A percentile compares a stretch with the other conserved stretches of the same genome.
These are phyloP conservation scores for Myrmecophaga tridactyla DNA, from an alignment of 2,113 vertebrate genomes.

Conservation along the genomic window DNA sequence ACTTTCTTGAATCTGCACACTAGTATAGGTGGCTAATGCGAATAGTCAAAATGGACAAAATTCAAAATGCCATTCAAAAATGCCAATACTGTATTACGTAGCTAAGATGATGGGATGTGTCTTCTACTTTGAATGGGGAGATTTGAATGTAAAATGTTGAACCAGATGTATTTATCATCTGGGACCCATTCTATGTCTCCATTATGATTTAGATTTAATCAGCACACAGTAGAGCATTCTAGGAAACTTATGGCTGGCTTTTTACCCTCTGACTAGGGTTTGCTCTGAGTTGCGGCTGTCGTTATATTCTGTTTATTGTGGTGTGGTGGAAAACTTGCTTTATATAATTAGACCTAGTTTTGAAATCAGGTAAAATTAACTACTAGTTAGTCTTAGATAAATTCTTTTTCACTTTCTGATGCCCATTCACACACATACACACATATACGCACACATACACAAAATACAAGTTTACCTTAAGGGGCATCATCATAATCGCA, in stretches of 20 bases:
- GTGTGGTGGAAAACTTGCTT: not conserved
- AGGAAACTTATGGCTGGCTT: not conserved
- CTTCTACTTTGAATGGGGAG: not conserved
- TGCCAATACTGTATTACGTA: not conserved
- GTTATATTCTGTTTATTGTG: not conserved
- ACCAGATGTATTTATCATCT: not conserved
- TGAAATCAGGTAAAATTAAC: not conserved
- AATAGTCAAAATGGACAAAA: not conserved
- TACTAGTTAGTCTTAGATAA: not conserved
- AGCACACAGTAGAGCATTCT: not conserved
- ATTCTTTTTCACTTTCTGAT: not conserved
- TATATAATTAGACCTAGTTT: not conserved
- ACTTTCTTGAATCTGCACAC: not conserved
- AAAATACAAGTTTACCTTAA: not conserved
- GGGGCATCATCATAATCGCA: not conserved
- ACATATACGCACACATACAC: no score
- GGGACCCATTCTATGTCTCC: not conserved
- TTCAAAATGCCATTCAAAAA: not conserved
- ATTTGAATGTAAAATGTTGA: not conserved
- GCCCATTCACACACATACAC: not conserved
- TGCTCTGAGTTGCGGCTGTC: not conserved
- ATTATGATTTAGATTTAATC: not conserved
- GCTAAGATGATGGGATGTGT: not conserved
- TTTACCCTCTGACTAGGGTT: not conserved
- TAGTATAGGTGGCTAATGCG: not conserved